These are phyloP conservation scores for Melanostigma gelatinosum DNA, from an alignment of 2,113 vertebrate genomes.

Conservation along the genomic window DNA sequence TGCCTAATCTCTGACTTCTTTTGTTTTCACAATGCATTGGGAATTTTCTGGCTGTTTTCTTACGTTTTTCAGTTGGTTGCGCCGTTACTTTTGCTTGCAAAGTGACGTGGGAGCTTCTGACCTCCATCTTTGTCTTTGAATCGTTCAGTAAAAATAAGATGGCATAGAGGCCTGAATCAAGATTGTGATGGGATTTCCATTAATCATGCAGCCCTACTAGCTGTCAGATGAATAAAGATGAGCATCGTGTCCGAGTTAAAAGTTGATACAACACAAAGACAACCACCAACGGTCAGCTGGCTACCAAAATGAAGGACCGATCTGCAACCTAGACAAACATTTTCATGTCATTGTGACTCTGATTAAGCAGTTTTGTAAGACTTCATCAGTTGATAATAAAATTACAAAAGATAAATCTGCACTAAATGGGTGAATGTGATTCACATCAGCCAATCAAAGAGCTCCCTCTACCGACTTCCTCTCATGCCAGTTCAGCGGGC, in stretches of 20 bases:
- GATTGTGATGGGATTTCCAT: not conserved
- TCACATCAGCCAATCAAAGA: not conserved
- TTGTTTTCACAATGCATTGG: too few species aligned
- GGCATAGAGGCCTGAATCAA: not conserved
- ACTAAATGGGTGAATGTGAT: not conserved
- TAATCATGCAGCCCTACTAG: not conserved
- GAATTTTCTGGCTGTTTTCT: not conserved
- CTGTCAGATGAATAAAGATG: not conserved
- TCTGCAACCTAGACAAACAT: not conserved
- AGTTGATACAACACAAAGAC: not conserved
- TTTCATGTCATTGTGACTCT: not conserved
- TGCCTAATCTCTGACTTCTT: too few species aligned
- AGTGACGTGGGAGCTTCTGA: not conserved
- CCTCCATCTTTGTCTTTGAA: not conserved
- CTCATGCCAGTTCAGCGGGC: not conserved
- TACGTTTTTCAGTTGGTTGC: not conserved
- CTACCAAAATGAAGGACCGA: not conserved
- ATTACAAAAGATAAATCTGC: not conserved
- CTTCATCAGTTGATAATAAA: not conserved
- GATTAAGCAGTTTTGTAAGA: not conserved
- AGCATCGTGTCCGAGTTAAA: not conserved
- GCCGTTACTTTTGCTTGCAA: not conserved
- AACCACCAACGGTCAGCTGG: not conserved
- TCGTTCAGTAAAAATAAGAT: not conserved
- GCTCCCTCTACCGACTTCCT: not conserved